Evolutionary conservation across 2,888 invertebrate genomes (phyloP).

Genomic region (Sericinus montela): DNA sequence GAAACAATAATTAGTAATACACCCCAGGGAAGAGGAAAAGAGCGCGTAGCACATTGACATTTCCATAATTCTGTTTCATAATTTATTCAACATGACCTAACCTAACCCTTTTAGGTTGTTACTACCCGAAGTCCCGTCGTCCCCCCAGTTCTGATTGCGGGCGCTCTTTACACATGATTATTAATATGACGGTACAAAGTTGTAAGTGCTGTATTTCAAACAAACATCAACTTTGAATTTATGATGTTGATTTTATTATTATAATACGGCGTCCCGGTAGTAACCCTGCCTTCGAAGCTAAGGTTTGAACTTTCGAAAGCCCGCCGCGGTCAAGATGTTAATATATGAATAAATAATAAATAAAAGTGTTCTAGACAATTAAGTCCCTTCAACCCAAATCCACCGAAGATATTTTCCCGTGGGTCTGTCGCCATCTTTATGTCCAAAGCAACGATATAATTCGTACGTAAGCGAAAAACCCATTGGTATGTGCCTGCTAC

Average conservation of each 20-base stretch:
- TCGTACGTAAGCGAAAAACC: no score
- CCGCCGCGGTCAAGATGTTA: no score
- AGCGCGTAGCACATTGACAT: constrained; percentile 21
- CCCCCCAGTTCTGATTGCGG: constrained; percentile 10
- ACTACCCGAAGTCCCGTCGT: not conserved
- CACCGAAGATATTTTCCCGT: no score
- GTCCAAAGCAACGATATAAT: no score
- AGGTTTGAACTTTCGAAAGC: no score
- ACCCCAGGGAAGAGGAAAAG: constrained; percentile 13
- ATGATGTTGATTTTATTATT: not conserved
- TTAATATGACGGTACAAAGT: constrained; percentile 6
- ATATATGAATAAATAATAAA: no score
- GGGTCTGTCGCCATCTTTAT: no score
- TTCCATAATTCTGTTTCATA: constrained; percentile 28
- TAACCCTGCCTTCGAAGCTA: no score
- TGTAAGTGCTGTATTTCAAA: not conserved
- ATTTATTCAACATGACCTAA: constrained; percentile 32
- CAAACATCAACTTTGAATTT: not conserved
- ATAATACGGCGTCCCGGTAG: not conserved
- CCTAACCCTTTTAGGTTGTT: constrained; percentile 27
- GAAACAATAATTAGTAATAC: constrained; percentile 34
- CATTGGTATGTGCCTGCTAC: no score
- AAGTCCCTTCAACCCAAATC: no score
- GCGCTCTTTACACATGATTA: constrained; percentile 7
- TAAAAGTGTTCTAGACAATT: no score